phyloP scores from a whole-genome alignment of 2,797 vertebrate species.

The Pipistrellus pygmaeus region DNA sequence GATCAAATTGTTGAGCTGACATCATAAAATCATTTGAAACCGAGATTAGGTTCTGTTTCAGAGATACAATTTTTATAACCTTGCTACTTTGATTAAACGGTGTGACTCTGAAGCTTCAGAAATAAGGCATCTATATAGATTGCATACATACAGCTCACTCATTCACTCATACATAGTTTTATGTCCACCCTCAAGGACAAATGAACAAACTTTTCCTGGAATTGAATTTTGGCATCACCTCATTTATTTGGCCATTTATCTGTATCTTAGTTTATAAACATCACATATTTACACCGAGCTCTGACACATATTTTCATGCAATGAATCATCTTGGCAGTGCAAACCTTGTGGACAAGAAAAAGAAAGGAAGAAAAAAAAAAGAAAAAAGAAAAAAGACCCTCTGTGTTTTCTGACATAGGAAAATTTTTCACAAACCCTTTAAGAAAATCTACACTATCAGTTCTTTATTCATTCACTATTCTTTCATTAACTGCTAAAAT shows the following conservation, averaged over 20 bases:
- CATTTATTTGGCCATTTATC: conserved; percentile 69
- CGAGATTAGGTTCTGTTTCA: conserved; percentile 77
- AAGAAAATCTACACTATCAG: neutral
- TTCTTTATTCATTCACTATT: neutral
- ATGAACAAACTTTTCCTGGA: conserved; percentile 15
- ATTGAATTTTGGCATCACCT: conserved; percentile 56
- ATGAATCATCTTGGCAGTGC: neutral
- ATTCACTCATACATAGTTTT: neutral
- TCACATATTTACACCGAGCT: conserved; percentile 55
- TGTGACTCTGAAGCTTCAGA: neutral
- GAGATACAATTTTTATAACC: conserved; percentile 75
- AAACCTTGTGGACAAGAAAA: neutral
- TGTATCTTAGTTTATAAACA: conserved; percentile 60
- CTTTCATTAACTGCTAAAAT: neutral
- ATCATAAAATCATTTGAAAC: conserved; percentile 78
- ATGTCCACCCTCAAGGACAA: conserved; percentile 62
- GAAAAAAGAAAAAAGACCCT: too few species aligned
- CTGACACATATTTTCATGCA: conserved; percentile 37
- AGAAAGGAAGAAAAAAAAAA: too few species aligned
- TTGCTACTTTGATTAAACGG: conserved; percentile 60
- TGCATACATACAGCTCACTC: neutral
- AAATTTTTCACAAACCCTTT: neutral
- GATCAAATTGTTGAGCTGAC: conserved; percentile 74
- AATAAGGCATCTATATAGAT: conserved; percentile 12
- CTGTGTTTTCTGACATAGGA: neutral